Evolutionary conservation across 2,113 vertebrate species (phyloP), one percentile per base, ranked within the genome.

Genomic region (Antechinus stuartii): DNA sequence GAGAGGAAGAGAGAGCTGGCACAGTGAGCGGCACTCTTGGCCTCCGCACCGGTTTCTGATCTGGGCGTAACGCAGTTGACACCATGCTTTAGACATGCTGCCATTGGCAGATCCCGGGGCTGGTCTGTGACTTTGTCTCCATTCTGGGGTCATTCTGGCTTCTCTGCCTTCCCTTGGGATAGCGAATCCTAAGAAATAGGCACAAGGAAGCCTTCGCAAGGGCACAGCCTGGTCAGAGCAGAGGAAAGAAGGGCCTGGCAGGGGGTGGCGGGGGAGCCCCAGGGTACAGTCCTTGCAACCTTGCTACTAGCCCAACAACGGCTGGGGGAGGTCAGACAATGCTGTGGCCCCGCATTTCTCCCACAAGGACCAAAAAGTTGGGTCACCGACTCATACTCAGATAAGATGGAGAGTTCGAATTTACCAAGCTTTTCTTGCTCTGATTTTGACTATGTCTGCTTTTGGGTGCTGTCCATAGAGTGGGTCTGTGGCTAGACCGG

Each of bases 261-360:
- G 24, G 46, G 7, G 25, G 0, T 30, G 23, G 24, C 8, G 0
- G 11, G 2, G 16, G 35, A 22, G 14, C 68, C 0, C 35, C 4
- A n/a, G 68, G 35, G 30, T 16, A 1, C 14, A n/a, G 35, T 16
- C 68, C 16, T n/a, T 76, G 35, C 5, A 84, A 84, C 30, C 30
- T 68, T 68, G 14, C 30, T 68, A 14, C 11, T 35, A 30, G 12
- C 30, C 30, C 10, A 61, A 10, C 12, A n/a, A 76, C 61, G 3
- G 1, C 68, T 84, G 68, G 6, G 68, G 5, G 30, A 26, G 35
- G 35, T 76, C 68, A n/a, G 19, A 35, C 35, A 42, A n/a, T 8
- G 27, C 68, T 16, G 35, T n/a, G 68, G 68, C 5, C 68, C 68
- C 16, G 35, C 14, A n/a, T 76, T 76, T 76, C 68, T 76, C 14